A percentile compares a stretch with the other conserved stretches of the same genome.
Conservation (phyloP, 2,797 vertebrate species). For the Percopsis omiscomaycus region DNA sequence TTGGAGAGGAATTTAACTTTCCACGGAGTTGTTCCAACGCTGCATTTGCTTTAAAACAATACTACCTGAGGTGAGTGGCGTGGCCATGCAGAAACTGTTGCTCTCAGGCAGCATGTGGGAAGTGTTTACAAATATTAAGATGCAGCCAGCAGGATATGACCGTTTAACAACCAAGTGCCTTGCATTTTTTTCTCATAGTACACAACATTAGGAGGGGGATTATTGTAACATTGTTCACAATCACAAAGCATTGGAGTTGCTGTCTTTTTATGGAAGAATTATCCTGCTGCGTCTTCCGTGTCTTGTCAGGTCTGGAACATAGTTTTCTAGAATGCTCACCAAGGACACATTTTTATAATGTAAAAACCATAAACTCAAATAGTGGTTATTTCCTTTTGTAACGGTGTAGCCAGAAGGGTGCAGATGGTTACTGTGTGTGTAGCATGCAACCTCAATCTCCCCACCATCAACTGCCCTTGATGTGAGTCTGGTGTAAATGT, state of each 20-base stretch:
- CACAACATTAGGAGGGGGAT: conserved; percentile 10
- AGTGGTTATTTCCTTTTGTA: conserved; percentile 7
- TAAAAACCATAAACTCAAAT: conserved; percentile 2
- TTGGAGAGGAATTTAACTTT: conserved; percentile 97
- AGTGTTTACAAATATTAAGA: conserved; percentile 77
- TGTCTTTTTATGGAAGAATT: neutral
- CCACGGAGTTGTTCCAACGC: conserved; percentile 98
- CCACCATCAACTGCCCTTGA: conserved; percentile 59
- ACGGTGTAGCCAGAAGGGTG: conserved; percentile 4
- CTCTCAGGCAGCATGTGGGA: conserved; percentile 75
- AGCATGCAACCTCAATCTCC: conserved; percentile 13
- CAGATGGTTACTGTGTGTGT: conserved; percentile 27
- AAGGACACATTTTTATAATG: conserved; percentile 1
- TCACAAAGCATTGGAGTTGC: too few relatives aligned
- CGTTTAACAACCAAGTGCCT: conserved; percentile 11
- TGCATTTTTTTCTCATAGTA: conserved; percentile 4
- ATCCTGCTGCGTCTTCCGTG: neutral
- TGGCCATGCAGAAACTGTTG: conserved; percentile 36
- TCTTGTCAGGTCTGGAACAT: neutral
- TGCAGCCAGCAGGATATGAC: conserved; percentile 48
- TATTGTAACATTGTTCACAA: too few relatives aligned
- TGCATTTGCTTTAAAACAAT: conserved; percentile 99
- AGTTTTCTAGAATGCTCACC: conserved; percentile 9
- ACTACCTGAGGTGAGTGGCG: conserved; percentile 98
- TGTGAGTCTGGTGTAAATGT: conserved; percentile 39